phyloP scores from a whole-genome alignment of 2,113 vertebrate species.

The Mellivora capensis region DNA sequence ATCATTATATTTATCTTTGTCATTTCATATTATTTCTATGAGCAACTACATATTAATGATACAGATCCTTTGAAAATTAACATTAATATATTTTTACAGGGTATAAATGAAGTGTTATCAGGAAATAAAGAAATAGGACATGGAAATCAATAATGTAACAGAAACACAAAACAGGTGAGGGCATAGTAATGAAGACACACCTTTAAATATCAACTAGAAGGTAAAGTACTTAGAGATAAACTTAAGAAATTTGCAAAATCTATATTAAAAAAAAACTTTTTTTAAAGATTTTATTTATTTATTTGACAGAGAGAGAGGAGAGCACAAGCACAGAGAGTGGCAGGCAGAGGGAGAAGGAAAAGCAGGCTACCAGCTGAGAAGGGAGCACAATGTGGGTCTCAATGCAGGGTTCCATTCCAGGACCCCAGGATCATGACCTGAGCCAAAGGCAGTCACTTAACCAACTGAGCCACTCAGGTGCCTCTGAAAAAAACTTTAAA shows the following conservation, averaged over 20 bases:
- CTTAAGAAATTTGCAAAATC: background rate
- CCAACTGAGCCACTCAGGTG: background rate
- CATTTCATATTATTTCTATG: background rate
- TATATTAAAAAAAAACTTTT: background rate
- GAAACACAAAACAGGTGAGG: background rate
- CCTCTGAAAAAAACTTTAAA: background rate
- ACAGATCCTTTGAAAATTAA: background rate
- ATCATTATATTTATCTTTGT: background rate
- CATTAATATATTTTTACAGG: background rate
- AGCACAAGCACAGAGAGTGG: background rate
- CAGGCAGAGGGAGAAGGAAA: background rate
- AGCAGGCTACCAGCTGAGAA: background rate
- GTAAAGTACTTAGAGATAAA: background rate
- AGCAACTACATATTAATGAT: background rate
- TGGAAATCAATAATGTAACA: background rate
- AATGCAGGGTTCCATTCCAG: background rate
- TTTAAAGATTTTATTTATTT: background rate
- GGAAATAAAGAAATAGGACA: background rate
- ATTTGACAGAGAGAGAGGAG: background rate
- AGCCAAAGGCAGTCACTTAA: background rate
- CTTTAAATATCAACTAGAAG: background rate
- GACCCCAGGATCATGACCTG: background rate
- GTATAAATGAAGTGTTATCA: background rate
- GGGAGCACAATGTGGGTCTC: background rate
- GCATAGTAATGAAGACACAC: background rate